phyloP scores from a whole-genome alignment of 2,888 invertebrate species.

The Phalera bucephala region DNA sequence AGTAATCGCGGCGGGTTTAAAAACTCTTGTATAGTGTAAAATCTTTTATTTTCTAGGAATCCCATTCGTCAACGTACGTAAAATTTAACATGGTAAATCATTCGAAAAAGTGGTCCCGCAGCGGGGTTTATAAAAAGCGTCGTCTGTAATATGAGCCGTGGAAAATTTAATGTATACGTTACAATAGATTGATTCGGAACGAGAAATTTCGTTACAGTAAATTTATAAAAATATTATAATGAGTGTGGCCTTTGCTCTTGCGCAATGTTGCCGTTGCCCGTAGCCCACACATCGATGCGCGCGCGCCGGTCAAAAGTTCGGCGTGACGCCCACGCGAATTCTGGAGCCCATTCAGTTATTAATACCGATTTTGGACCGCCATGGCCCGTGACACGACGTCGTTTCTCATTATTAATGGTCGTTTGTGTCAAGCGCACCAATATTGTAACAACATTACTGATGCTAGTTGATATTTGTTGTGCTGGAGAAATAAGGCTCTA shows the following conservation, averaged over 20 bases:
- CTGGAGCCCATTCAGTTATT: constrained; percentile 12
- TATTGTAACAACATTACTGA: constrained; percentile 4
- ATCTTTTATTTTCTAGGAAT: neutral
- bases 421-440: constrained; percentile 6
- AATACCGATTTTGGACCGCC: constrained; percentile 23
- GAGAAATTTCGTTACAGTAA: constrained; percentile 2
- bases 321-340: constrained; percentile 28
- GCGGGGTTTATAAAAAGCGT: neutral
- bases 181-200: constrained; percentile 4
- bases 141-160: constrained; percentile 10
- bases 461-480: constrained; percentile 8
- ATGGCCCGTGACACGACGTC: constrained; percentile 21
- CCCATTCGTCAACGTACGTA: neutral
- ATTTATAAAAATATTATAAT: constrained; percentile 17
- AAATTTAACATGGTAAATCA: neutral
- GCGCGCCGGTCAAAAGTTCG: constrained; percentile 48
- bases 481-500: neutral
- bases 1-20: too few relatives aligned
- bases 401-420: constrained; percentile 29
- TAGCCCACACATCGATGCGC: constrained; percentile 34
- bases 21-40: neutral
- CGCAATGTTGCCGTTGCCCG: constrained; percentile 33
- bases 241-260: constrained; percentile 26
- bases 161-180: constrained; percentile 15
- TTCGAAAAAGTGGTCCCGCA: neutral